Conservation (phyloP, 2,888 invertebrate genomes). For the Zelleria hepariella region DNA sequence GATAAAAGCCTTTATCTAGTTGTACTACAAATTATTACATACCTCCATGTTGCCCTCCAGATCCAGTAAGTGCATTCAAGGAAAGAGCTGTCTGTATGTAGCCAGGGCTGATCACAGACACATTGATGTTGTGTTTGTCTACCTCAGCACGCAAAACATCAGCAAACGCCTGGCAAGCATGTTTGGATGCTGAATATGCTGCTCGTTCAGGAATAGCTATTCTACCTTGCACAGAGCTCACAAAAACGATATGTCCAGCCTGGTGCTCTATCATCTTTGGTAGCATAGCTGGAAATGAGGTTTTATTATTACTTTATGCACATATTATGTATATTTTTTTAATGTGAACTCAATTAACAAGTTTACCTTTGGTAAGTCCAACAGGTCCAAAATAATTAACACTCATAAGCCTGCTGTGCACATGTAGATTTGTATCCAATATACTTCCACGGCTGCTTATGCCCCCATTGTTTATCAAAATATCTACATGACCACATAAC, state of each 20-base stretch:
- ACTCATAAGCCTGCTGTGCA: slow-evolving; percentile 89
- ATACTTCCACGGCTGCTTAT: slow-evolving; percentile 85
- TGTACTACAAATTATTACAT: slow-evolving; percentile 19
- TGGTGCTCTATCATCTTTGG: slow-evolving; percentile 84
- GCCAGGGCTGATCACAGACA: slow-evolving; percentile 90
- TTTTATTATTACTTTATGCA: background rate
- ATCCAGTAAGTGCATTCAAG: slow-evolving; percentile 88
- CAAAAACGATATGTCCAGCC: slow-evolving; percentile 86
- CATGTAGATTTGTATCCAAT: slow-evolving; percentile 81
- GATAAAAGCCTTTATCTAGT: background rate
- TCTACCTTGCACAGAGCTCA: slow-evolving; percentile 95
- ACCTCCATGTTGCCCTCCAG: slow-evolving; percentile 86
- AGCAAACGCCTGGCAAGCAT: slow-evolving; percentile 94
- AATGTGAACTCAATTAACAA: background rate
- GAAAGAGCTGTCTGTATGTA: slow-evolving; percentile 94
- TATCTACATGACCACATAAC: slow-evolving; percentile 84
- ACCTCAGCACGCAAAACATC: slow-evolving; percentile 93
- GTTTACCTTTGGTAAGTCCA: slow-evolving; percentile 90
- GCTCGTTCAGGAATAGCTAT: slow-evolving; percentile 91
- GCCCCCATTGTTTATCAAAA: slow-evolving; percentile 94
- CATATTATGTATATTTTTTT: background rate
- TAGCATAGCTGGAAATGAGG: slow-evolving; percentile 77
- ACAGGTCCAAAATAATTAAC: slow-evolving; percentile 96
- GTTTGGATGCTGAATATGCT: slow-evolving; percentile 93
- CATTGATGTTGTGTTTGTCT: slow-evolving; percentile 79